Conservation (phyloP, 2,797 vertebrate species). For the Acestrorhynchus altus region DNA sequence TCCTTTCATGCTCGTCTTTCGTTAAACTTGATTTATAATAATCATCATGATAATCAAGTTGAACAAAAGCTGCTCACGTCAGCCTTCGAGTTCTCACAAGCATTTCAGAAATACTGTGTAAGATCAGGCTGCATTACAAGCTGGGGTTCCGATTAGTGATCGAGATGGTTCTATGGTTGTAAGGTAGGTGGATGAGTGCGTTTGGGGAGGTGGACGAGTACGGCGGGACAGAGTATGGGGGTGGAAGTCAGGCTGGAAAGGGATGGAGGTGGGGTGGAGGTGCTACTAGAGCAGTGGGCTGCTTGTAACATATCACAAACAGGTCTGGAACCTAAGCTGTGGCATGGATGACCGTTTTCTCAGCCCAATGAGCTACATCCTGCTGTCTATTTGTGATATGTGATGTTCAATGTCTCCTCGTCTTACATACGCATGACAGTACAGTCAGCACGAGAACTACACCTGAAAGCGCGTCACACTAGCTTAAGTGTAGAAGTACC, state of each 20-base stretch:
- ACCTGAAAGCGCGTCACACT: too few relatives aligned
- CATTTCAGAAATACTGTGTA: not conserved
- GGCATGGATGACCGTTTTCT: constrained; percentile 18
- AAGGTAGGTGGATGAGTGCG: constrained; percentile 16
- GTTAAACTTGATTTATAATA: not conserved
- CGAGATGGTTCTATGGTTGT: not conserved
- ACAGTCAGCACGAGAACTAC: too few relatives aligned
- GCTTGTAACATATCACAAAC: constrained; percentile 25
- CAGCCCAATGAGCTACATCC: not conserved
- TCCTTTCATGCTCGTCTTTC: not conserved
- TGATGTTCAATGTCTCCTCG: constrained; percentile 25
- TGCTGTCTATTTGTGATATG: constrained; percentile 42
- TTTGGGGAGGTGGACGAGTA: constrained; percentile 13
- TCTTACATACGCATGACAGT: not conserved
- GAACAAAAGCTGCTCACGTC: too few relatives aligned
- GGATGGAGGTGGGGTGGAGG: not conserved
- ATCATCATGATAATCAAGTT: not conserved
- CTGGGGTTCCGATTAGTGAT: not conserved
- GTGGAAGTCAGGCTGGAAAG: constrained; percentile 12
- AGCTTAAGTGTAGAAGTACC: not conserved
- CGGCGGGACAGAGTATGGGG: constrained; percentile 18
- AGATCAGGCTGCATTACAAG: not conserved
- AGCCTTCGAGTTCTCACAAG: not conserved
- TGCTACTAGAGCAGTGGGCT: constrained; percentile 16
- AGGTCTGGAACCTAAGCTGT: constrained; percentile 31